Percentiles rank a stretch among this genome's conserved stretches.
phyloP scores from a whole-genome alignment of 2,113 vertebrate genomes.

The Bos taurus region DNA sequence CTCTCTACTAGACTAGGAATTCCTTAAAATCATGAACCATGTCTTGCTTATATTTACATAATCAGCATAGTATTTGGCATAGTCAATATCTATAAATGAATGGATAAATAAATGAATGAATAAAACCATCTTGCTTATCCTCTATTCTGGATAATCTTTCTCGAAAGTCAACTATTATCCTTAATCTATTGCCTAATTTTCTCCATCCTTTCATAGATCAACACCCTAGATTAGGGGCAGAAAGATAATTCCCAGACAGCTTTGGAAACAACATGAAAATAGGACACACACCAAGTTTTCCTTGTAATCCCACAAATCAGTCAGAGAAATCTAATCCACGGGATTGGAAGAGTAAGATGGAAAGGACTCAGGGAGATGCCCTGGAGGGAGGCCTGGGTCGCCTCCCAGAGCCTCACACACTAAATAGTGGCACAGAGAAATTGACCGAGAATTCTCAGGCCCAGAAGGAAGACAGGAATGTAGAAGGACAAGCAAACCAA shows the following conservation, averaged over 20 bases:
- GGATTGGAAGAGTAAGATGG: background rate
- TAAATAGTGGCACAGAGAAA: background rate
- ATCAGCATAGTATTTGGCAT: background rate
- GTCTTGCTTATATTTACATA: slow-evolving; percentile 10
- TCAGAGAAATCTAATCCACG: background rate
- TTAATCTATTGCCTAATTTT: background rate
- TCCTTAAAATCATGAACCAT: background rate
- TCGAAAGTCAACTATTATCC: background rate
- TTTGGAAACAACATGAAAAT: background rate
- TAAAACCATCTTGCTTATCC: background rate
- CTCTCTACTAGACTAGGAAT: background rate
- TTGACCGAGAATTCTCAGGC: background rate
- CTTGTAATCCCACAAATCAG: background rate
- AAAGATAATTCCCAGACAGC: background rate
- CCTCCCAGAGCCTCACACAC: background rate
- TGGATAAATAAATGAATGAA: slow-evolving; percentile 7
- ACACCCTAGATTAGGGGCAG: background rate
- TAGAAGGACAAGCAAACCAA: background rate
- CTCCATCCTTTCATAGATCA: background rate
- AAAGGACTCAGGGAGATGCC: background rate
- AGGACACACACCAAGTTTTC: background rate
- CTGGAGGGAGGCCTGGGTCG: background rate
- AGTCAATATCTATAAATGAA: slow-evolving; percentile 4
- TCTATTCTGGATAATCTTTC: slow-evolving; percentile 18
- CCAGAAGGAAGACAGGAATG: background rate